Conservation (phyloP, 2,888 invertebrate genomes). For the Heliothis peltigera region DNA sequence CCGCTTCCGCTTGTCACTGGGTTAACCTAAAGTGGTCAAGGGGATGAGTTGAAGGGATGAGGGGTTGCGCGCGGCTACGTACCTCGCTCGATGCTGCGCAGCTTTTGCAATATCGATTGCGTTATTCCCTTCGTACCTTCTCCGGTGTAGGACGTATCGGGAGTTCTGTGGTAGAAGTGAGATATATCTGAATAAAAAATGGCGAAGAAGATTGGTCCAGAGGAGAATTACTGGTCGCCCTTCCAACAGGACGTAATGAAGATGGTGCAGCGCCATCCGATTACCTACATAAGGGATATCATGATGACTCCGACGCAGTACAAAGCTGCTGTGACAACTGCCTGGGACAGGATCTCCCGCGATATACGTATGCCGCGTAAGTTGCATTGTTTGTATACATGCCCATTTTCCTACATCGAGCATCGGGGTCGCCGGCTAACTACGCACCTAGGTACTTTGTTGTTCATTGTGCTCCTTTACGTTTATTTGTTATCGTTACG, state of each 20-base stretch:
- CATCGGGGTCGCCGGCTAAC: too few species aligned
- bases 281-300: constrained; percentile 41
- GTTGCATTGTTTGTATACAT: constrained; percentile 7
- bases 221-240: constrained; percentile 40
- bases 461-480: neutral
- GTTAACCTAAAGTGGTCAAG: constrained; percentile 3
- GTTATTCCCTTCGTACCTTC: constrained; percentile 18
- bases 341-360: constrained; percentile 48
- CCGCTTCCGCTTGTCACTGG: constrained; percentile 6
- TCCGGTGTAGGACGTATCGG: constrained; percentile 25
- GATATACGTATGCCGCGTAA: constrained; percentile 46
- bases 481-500: neutral
- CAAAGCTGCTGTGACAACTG: constrained; percentile 49
- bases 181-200: constrained; percentile 14
- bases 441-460: neutral
- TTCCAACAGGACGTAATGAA: constrained; percentile 39
- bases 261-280: constrained; percentile 49
- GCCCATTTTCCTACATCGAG: neutral
- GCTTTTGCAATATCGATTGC: constrained; percentile 39
- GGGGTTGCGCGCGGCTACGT: constrained; percentile 22
- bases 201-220: constrained; percentile 47
- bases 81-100: constrained; percentile 26
- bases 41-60: constrained; percentile 14
- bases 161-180: constrained; percentile 11
- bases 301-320: constrained; percentile 52